Evolutionary conservation across 2,888 invertebrate species (phyloP).

Genomic region (Colostygia pectinataria): DNA sequence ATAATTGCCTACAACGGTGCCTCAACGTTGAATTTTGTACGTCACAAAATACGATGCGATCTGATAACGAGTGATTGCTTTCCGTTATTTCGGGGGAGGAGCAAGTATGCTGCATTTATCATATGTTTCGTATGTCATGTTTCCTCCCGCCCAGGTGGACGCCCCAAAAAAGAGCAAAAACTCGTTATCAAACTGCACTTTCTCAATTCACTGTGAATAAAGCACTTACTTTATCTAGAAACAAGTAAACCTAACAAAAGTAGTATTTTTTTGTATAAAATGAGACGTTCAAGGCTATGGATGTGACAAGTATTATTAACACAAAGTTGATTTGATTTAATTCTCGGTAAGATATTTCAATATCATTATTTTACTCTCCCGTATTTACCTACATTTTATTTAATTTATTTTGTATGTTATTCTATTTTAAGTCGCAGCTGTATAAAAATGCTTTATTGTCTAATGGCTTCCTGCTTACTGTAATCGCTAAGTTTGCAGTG

Average conservation of each 20-base stretch:
- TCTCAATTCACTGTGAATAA: conserved; percentile 66
- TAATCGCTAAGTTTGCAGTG: conserved; percentile 63
- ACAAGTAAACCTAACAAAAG: conserved; percentile 31
- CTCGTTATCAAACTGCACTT: conserved; percentile 42
- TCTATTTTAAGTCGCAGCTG: conserved; percentile 67
- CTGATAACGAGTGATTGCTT: conserved; percentile 40
- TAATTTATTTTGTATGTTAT: conserved; percentile 69
- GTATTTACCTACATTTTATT: conserved; percentile 35
- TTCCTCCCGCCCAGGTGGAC: conserved; percentile 22
- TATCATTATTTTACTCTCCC: conserved; percentile 46
- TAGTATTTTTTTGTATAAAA: conserved; percentile 39
- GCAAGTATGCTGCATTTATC: conserved; percentile 10
- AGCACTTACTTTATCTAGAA: conserved; percentile 52
- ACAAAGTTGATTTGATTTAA: conserved; percentile 40
- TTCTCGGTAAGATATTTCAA: conserved; percentile 50
- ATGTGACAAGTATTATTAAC: conserved; percentile 44
- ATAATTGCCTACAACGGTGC: conserved; percentile 48
- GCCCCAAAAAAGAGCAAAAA: conserved; percentile 29
- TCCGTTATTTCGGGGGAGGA: conserved; percentile 27
- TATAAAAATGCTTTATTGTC: conserved; percentile 63
- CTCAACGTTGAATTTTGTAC: conserved; percentile 60
- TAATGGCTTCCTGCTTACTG: conserved; percentile 64
- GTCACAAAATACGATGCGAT: conserved; percentile 60
- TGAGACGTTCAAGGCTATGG: conserved; percentile 35
- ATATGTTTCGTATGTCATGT: conserved; percentile 20